Conservation (phyloP, 1,140 invertebrate genomes). For the Pseudomyrmex concolor region DNA sequence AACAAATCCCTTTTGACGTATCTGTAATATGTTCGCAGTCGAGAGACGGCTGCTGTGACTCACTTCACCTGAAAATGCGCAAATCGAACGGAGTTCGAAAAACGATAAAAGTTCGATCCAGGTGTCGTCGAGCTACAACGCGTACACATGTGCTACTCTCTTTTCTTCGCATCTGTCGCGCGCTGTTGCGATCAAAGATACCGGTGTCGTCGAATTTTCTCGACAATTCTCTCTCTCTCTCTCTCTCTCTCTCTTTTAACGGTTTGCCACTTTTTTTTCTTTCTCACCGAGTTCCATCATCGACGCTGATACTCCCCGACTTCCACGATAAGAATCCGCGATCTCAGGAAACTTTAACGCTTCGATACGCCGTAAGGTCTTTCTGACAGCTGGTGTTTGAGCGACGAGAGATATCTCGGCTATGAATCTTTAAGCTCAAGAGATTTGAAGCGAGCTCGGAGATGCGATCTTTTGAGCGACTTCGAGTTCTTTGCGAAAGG, state of each 20-base stretch:
- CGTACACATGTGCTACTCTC: neutral
- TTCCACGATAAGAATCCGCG: conserved; percentile 44
- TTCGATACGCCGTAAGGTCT: conserved; percentile 39
- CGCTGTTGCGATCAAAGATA: conserved; percentile 52
- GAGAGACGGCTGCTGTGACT: neutral
- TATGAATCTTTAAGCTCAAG: conserved; percentile 50
- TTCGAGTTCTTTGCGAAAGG: neutral
- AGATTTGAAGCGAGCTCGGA: conserved; percentile 25
- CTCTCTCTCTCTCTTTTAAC: conserved; percentile 9
- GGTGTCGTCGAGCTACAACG: neutral
- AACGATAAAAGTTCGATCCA: conserved; percentile 45
- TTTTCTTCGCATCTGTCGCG: conserved; percentile 1
- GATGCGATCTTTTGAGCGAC: conserved; percentile 20
- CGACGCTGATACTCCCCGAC: conserved; percentile 41
- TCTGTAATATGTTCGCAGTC: conserved; percentile 25
- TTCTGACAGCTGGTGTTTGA: conserved; percentile 48
- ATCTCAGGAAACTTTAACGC: conserved; percentile 52
- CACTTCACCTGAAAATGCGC: conserved; percentile 16
- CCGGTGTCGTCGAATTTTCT: conserved; percentile 3
- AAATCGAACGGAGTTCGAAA: conserved; percentile 29
- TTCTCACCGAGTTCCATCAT: conserved; percentile 23
- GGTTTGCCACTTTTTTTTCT: neutral
- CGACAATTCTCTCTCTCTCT: conserved; percentile 18
- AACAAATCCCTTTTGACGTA: conserved; percentile 35
- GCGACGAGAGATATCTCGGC: conserved; percentile 41